phyloP scores from a whole-genome alignment of 92 coral and sea anemone species.

The Montipora capitata region DNA sequence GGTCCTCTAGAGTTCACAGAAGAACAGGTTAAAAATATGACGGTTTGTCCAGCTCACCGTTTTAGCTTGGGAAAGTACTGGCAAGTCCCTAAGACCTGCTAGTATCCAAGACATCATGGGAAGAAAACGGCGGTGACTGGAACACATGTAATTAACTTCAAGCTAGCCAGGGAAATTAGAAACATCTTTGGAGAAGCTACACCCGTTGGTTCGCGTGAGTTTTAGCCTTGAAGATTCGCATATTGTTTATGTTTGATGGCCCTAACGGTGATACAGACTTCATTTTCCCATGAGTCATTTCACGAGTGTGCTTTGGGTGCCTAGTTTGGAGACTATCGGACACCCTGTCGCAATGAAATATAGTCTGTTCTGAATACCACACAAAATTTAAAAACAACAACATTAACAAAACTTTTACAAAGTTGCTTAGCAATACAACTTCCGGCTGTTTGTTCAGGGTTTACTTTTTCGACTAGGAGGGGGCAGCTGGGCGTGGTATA shows the following conservation, averaged over 20 bases:
- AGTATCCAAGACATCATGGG: constrained; percentile 17
- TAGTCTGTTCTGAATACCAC: constrained; percentile 16
- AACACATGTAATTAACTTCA: constrained; percentile 2
- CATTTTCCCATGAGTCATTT: constrained; percentile 23
- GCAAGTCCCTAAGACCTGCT: neutral
- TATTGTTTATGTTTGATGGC: constrained; percentile 17
- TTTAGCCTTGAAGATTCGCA: neutral
- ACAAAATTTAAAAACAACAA: neutral
- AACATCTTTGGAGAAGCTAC: constrained; percentile 14
- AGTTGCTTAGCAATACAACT: constrained; percentile 17
- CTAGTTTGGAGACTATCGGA: constrained; percentile 9
- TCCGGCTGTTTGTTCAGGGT: constrained; percentile 4
- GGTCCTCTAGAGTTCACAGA: constrained; percentile 4
- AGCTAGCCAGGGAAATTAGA: neutral
- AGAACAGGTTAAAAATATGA: constrained; percentile 38
- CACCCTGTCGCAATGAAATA: constrained; percentile 15
- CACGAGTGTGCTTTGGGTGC: constrained; percentile 26
- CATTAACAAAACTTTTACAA: neutral
- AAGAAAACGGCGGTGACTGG: constrained; percentile 34
- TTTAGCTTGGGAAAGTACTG: constrained; percentile 31
- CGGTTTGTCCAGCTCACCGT: constrained; percentile 34
- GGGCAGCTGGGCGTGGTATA: constrained; percentile 14
- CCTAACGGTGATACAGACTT: constrained; percentile 9
- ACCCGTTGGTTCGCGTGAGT: constrained; percentile 19
- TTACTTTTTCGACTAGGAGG: neutral